Base-by-base conservation (phyloP, 1,140 invertebrate genomes). In the Pseudomyrmex gracilis region DNA sequence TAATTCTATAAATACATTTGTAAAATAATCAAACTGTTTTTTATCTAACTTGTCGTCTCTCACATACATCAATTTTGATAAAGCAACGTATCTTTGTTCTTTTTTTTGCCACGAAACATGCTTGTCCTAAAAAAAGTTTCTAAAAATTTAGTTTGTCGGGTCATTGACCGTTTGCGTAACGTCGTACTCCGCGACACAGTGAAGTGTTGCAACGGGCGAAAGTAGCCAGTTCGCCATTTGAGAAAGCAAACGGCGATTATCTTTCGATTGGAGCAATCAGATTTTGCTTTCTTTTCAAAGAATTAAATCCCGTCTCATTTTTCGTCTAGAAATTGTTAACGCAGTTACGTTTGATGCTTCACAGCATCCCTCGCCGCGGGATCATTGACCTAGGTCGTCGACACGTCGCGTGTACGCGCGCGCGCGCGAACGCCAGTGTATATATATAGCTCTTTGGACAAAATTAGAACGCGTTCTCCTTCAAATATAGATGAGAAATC, bases 81-180 rank as follows among this genome's bases (percentile, higher is more conserved):
- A 73, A 74, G 10, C 43, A 15, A 9, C 5, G 10, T 12, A 15
- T 49, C 7, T 51, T 24, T n/a, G 34, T 43, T 73, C 49, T 9
- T 24, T 34, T 7, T 12, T 2, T 12, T 22, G 15, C 66, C 51
- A 34, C 17, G 67, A 22, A 53, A 67, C 49, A 15, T 15, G 45
- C 43, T 20, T 70, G 70, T 57, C 3, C 49, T 20, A n/a, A 10
- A 70, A 85, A 55, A 43, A 77, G 64, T 88, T 89, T 85, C 85
- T 89, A 90, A 92, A 34, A 93, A 94, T 93, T 91, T 91, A 87
- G 90, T 91, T 92, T 92, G 90, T 17, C 87, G 83, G 92, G 91
- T 90, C 91, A 88, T 91, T 89, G 93, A 93, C 93, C 92, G 91
- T 93, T 94, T 93, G 92, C 91, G 92, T 93, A 94, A 94, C 91